Percentiles rank a stretch among this genome's conserved stretches.
These are phyloP conservation scores for Perizoma flavofasciatum DNA, from an alignment of 2,888 invertebrate species.

Conservation along the genomic window DNA sequence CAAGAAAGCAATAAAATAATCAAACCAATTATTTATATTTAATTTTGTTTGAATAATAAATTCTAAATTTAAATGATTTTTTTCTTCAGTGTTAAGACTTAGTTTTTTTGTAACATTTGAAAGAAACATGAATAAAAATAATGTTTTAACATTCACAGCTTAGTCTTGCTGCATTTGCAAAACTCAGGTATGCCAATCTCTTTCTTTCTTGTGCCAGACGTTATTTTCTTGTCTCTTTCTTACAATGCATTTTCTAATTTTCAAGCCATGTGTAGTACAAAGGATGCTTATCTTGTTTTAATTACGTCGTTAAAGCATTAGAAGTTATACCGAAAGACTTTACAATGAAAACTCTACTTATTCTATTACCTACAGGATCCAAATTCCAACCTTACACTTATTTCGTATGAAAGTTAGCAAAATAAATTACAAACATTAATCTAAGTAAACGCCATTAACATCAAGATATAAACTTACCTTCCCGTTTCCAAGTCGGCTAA, in stretches of 20 bases:
- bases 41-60: too few relatives aligned
- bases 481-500: conserved; percentile 43
- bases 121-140: too few relatives aligned
- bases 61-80: too few relatives aligned
- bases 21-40: too few relatives aligned
- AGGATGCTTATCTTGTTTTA: neutral
- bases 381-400: conserved; percentile 8
- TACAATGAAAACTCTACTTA: conserved; percentile 6
- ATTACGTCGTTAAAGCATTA: neutral
- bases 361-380: neutral
- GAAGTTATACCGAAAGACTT: neutral
- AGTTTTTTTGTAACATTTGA: too few relatives aligned
- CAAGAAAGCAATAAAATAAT: too few relatives aligned
- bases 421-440: conserved; percentile 54
- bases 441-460: conserved; percentile 43
- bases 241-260: too few relatives aligned
- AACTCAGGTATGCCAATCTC: neutral
- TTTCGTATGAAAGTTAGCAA: conserved; percentile 36
- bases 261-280: neutral
- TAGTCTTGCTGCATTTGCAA: neutral
- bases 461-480: conserved; percentile 43
- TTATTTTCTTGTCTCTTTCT: too few relatives aligned
- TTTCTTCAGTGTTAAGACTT: too few relatives aligned
- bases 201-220: too few relatives aligned
- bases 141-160: too few relatives aligned